phyloP scores from a whole-genome alignment of 2,888 invertebrate genomes.

The Acronicta alni region DNA sequence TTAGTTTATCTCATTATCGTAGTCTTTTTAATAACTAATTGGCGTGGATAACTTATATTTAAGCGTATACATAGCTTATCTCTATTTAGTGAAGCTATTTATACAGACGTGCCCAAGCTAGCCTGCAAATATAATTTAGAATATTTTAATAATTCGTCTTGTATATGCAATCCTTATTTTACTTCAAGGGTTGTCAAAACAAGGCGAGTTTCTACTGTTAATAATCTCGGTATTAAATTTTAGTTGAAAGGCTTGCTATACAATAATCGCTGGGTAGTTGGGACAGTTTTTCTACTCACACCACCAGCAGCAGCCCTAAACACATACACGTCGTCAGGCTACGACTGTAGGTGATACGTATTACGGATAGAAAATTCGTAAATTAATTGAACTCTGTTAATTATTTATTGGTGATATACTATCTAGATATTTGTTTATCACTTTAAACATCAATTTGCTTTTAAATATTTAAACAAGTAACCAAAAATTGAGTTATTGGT shows the following conservation, averaged over 20 bases:
- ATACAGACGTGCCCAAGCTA: constrained; percentile 44
- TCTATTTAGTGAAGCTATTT: constrained; percentile 36
- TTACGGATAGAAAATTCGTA: no score
- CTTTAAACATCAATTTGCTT: constrained; percentile 32
- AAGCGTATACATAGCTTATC: constrained; percentile 56
- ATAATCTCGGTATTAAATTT: constrained; percentile 35
- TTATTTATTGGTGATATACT: constrained; percentile 34
- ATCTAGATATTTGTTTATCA: constrained; percentile 20
- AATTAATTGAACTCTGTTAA: constrained; percentile 37
- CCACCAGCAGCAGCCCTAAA: no score
- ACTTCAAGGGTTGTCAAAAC: constrained; percentile 42
- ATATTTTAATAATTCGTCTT: constrained; percentile 22
- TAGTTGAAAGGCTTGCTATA: neutral
- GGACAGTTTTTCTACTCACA: no score
- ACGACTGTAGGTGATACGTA: no score
- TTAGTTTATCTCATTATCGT: constrained; percentile 25
- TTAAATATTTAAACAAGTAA: constrained; percentile 47
- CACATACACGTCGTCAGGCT: no score
- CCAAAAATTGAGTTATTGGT: no score
- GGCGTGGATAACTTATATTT: constrained; percentile 40
- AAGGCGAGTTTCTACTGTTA: constrained; percentile 19
- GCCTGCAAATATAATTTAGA: constrained; percentile 22
- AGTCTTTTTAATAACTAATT: constrained; percentile 40
- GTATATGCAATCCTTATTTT: constrained; percentile 39
- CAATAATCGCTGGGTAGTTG: no score